These are phyloP conservation scores for Gavia stellata DNA, from an alignment of 2,113 vertebrate species.

Conservation along the genomic window DNA sequence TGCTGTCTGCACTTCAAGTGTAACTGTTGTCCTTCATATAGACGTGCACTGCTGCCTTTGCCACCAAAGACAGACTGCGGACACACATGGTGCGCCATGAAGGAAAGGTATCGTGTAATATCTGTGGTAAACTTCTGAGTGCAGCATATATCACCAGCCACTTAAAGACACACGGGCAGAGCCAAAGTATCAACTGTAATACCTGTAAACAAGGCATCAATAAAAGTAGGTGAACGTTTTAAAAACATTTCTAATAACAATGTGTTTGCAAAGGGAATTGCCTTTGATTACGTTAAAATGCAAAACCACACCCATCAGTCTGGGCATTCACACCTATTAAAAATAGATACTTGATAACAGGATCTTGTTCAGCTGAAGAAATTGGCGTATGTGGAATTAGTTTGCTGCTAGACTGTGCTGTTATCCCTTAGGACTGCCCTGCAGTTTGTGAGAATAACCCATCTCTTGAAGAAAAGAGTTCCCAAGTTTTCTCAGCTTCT, in stretches of 20 bases:
- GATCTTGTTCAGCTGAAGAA: neutral
- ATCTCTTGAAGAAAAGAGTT: neutral
- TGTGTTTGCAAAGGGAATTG: conserved; percentile 22
- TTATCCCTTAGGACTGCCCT: neutral
- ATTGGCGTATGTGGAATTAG: neutral
- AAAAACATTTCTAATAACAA: conserved; percentile 25
- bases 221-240: conserved; percentile 75
- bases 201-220: conserved; percentile 95
- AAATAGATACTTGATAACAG: neutral
- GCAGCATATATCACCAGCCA: conserved; percentile 99
- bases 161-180: conserved; percentile 96
- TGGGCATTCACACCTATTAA: neutral
- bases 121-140: conserved; percentile 98
- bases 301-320: neutral
- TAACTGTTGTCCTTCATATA: conserved; percentile 71
- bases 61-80: conserved; percentile 98
- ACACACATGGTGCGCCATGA: conserved; percentile 98
- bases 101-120: conserved; percentile 97
- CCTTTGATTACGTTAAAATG: neutral
- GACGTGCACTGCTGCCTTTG: conserved; percentile 97
- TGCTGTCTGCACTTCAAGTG: conserved; percentile 66
- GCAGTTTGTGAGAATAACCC: neutral
- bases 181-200: conserved; percentile 91
- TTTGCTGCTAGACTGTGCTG: conserved; percentile 5
- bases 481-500: neutral